Evolutionary conservation across 1,140 invertebrate species (phyloP), one percentile per base, ranked within the genome.

Genomic region (Orchestia grillus): DNA sequence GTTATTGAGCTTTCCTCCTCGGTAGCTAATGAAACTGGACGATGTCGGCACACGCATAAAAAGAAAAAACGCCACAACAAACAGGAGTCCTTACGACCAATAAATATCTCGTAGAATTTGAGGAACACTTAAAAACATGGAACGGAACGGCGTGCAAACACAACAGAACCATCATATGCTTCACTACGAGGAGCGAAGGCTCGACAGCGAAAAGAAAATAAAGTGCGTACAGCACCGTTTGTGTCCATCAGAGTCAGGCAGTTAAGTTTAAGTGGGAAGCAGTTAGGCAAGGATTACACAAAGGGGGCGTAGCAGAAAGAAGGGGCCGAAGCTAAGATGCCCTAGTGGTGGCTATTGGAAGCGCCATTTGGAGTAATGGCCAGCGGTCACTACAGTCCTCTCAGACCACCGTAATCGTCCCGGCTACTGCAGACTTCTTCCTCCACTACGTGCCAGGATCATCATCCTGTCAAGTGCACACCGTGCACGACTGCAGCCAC

Each of bases 281-380:
- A 94, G 92, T 94, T 94, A 94, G 92, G 43, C 92, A 94, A 19
- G 92, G 92, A 94, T 94, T 94, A 94, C 92, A 94, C 92, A 94
- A 47, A 44, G 92, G 92, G 44, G 92, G 47, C 92, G 92, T 47
- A 94, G 92, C 92, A 94, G 44, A 94, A 94, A 94, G 92, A 94
- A 94, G 40, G 92, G 44, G 44, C 40, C 92, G 92, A 47, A 94
- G 92, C 92, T 94, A 94, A 94, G 92, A 94, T 94, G 92, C 19
- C 47, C 44, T 94, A 94, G 43, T 44, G 92, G 28, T 19, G 92
- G 92, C 92, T 94, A 94, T 94, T 94, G 92, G 92, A 47, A 45
- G 92, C 40, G 44, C 44, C 92, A 47, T 94, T 94, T 45, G 92
- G 43, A 44, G 43, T 94, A 94, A 94, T 94, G 92, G 44, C 92